Conservation (phyloP, 2,113 vertebrate species). For the Cephalopterus ornatus region DNA sequence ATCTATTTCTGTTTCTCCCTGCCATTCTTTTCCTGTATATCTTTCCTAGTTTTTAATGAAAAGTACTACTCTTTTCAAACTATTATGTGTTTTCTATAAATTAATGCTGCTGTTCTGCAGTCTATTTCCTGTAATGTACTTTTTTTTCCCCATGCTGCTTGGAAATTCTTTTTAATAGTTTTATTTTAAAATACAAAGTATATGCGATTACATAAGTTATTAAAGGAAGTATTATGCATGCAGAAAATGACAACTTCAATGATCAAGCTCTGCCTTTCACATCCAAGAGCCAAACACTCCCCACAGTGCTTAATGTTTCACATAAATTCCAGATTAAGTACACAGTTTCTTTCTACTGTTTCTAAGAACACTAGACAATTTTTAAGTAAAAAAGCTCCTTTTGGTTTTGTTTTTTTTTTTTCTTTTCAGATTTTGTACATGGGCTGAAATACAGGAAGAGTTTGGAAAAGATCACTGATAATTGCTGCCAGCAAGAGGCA, state of each 20-base stretch:
- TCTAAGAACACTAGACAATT: not conserved
- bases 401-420: not conserved
- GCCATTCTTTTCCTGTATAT: not conserved
- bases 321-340: not conserved
- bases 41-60: not conserved
- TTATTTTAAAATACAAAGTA: slow-evolving; percentile 1
- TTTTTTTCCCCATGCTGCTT: not conserved
- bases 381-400: not conserved
- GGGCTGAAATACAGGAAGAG: not conserved
- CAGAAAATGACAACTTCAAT: not conserved
- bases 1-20: not conserved
- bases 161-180: not conserved
- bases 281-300: not conserved
- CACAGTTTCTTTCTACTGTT: not conserved
- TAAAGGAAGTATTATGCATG: not conserved
- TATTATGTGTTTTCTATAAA: not conserved
- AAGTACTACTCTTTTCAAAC: not conserved
- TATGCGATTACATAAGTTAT: not conserved
- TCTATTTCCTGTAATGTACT: not conserved
- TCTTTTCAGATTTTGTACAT: not conserved
- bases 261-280: not conserved
- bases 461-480: not conserved
- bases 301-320: not conserved
- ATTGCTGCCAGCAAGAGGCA: not conserved
- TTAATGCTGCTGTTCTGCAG: not conserved